Base-by-base conservation (phyloP, 1,140 invertebrate species). In the Muscidifurax raptorellus region DNA sequence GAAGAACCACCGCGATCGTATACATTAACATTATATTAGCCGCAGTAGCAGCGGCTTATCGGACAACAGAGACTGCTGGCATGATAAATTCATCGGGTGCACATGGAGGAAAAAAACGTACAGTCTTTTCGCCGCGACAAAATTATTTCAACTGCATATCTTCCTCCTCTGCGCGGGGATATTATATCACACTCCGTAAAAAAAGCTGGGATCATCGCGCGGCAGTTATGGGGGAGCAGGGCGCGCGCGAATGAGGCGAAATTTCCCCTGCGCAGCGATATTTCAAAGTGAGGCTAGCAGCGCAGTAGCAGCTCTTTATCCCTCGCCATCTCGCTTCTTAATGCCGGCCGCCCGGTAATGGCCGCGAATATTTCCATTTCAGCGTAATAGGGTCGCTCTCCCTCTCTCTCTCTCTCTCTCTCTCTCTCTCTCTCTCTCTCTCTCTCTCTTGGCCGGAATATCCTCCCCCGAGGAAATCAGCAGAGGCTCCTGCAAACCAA, bases 391-490 rank as follows among this genome's bases (percentile, higher is more conserved):
- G 83, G 83, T 84, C 78, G 75, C 78, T 36, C 78, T 59, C 78
- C 5, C 4, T 36, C 5, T 4, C 36, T 40, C 5, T 6, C 36
- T 59, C 52, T 59, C 52, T 36, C 5, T 4, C 36, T 40, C 5
- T 6, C 36, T 59, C 52, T 59, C 52, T 84, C 78, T 66, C 78
- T 36, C 78, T 59, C 78, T 4, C 4, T 36, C 5, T 4, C 36
- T 40, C 5, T 6, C 36, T 59, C 52, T 59, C 52, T n/a, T n/a
- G 44, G 44, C 52, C 22, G 52, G 84, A 82, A 85, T 85, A 85
- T 85, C 84, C 84, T 85, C 84, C 84, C 79, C 84, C 32, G 84
- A 85, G 84, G 84, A 85, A 85, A 85, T 85, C 84, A 82, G 75
- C 84, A 1, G n/a, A 25, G 76, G n/a, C 25, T 76, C 52, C 52